Conservation (phyloP, 1,140 invertebrate species). For the Drosophila mayri region DNA sequence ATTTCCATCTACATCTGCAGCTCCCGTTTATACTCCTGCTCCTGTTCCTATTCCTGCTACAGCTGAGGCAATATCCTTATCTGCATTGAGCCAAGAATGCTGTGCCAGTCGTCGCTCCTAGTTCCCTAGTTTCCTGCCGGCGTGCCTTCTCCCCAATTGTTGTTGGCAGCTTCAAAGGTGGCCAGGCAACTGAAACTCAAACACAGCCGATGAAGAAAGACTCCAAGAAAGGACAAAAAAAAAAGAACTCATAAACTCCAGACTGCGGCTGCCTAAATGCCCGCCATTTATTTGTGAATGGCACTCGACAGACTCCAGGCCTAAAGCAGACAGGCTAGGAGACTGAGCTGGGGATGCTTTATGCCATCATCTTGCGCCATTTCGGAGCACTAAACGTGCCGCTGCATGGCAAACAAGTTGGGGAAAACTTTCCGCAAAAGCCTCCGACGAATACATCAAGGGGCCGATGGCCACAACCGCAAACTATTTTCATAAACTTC, state of each 20-base stretch:
- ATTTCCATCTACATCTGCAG: conserved; percentile 28
- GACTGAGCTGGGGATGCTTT: conserved; percentile 4
- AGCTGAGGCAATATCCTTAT: conserved; percentile 74
- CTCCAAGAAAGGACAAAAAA: neutral
- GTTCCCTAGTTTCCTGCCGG: conserved; percentile 8
- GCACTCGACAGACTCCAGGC: conserved; percentile 52
- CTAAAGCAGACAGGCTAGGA: conserved; percentile 24
- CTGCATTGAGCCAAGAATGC: conserved; percentile 69
- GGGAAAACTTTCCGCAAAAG: conserved; percentile 37
- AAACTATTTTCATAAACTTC: conserved; percentile 57
- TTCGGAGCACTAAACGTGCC: conserved; percentile 52
- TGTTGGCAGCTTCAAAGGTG: conserved; percentile 50
- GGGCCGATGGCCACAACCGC: conserved; percentile 8
- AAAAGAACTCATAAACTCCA: conserved; percentile 11
- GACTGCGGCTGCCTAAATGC: conserved; percentile 68
- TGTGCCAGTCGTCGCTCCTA: conserved; percentile 15
- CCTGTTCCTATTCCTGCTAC: conserved; percentile 9
- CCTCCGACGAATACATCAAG: conserved; percentile 16
- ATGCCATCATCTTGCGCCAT: conserved; percentile 51
- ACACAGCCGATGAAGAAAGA: conserved; percentile 36
- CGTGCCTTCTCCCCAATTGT: conserved; percentile 57
- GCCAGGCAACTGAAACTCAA: conserved; percentile 41
- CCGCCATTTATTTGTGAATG: conserved; percentile 80
- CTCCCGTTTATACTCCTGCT: neutral
- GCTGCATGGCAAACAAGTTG: conserved; percentile 55